Conservation (phyloP, 2,797 vertebrate species). For the Sebastolobus altivelis region DNA sequence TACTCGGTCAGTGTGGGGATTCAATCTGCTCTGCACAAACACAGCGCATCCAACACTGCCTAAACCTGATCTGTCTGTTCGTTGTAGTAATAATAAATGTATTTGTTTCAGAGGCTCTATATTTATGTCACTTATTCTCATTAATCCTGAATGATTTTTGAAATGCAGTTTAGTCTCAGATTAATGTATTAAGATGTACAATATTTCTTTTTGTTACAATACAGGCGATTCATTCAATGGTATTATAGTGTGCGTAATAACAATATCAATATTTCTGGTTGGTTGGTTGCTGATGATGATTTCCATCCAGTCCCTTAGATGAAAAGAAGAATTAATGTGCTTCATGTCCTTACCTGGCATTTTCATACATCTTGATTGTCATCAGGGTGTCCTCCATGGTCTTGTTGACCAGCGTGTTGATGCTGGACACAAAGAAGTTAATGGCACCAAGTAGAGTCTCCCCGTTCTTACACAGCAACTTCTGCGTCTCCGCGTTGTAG, state of each 20-base stretch:
- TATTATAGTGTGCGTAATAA: neutral
- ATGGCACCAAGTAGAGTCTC: constrained; percentile 96
- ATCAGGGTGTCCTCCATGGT: constrained; percentile 98
- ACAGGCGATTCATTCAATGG: neutral
- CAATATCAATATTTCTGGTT: neutral
- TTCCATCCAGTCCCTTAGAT: neutral
- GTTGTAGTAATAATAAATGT: neutral
- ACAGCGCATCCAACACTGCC: neutral
- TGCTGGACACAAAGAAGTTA: constrained; percentile 98
- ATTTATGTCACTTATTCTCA: neutral
- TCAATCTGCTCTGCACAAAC: neutral
- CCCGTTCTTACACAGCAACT: constrained; percentile 96
- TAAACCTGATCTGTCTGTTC: neutral
- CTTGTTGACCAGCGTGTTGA: constrained; percentile 97
- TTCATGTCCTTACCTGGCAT: constrained; percentile 87
- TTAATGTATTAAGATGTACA: neutral
- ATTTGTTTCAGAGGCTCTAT: neutral
- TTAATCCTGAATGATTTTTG: neutral
- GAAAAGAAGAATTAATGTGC: neutral
- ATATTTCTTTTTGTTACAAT: neutral
- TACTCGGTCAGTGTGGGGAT: neutral
- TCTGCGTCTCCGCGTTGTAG: constrained; percentile 97
- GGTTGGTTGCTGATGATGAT: too few relatives aligned
- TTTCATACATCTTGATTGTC: constrained; percentile 97
- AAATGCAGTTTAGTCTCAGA: neutral